Base-by-base conservation (phyloP, 2,113 vertebrate species). In the Helogale parvula region DNA sequence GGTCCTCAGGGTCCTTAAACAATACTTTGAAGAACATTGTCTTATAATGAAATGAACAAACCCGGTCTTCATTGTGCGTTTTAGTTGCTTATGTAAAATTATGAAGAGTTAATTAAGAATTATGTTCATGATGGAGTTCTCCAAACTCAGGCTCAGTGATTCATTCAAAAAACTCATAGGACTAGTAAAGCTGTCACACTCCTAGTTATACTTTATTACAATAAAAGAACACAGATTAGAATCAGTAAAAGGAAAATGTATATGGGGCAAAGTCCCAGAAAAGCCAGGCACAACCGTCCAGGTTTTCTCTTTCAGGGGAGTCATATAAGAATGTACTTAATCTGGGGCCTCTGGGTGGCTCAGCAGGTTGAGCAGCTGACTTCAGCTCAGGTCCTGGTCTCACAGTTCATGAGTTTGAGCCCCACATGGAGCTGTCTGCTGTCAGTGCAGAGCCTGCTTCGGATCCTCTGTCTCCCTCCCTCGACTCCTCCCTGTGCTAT, bases 181-280 rank as follows among this genome's bases (percentile, higher is more conserved):
- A 88, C 57, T 77, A 89, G 31, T 88, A 90, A 90, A 94, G 19
- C 35, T 82, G 27, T 35, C 76, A 82, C 15, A 65, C 25, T 71
- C 17, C 21, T 35, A 19, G 45, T 25, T 74, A 17, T 71, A 72
- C 79, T 87, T 96, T 90, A 90, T 60, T 35, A 77, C 63, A 79
- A n/a, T 91, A 50, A 96, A 93, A 97, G 21, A 27, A 94, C 3
- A 80, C 16, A 80, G 35, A 92, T 35, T 93, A 88, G 89, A 74
- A 77, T 63, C 63, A 90, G 69, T 35, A 79, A 92, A 95, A 71
- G 31, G 52, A 84, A 95, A 91, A 93, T 38, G 3, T 17, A 66
- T 33, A 57, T 35, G 21, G 1, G 38, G 9, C 38, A 29, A 95
- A 85, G 77, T 47, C 45, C 21, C 57, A 80, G 45, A 93, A 82